Evolutionary conservation across 64 coral and sea anemone genomes (phyloP), one percentile per base, ranked within the genome.

Genomic region (Dendrophyllia cribrosa): DNA sequence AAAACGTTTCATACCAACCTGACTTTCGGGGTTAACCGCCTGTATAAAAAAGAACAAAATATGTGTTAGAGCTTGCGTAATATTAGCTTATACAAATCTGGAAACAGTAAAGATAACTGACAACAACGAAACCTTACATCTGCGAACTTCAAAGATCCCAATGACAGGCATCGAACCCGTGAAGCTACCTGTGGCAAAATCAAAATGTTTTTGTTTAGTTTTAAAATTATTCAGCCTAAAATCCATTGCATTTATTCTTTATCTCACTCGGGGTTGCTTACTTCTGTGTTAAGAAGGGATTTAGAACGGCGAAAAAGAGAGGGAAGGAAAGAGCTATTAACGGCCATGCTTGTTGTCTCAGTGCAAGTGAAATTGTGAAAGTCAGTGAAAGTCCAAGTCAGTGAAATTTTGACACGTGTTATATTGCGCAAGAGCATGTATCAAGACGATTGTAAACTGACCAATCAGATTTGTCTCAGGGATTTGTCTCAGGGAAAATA

Each of bases 341-440:
- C 1, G 5, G 17, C 59, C 79, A 65, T 83, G 11, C 10, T 19
- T 16, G 11, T 43, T 34, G 45, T 13, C 9, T 16, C 14, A 56
- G 7, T 34, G 17, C 61, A 13, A 20, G 4, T 17, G 9, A 64
- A 64, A 19, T 64, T 19, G 0, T 15, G 19, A 64, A 64, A 5
- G 17, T 23, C 2, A 11, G 2, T 79, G 1, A 12, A 19, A 63
- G 17, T 6, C 7, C 11, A 23, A 10, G 5, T 53, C 4, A 16
- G 74, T 76, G 17, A 76, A 76, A 78, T 24, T 78, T 10, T 34
- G 59, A 83, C 79, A 66, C 77, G 77, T 58, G 13, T 23, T 83
- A 64, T 83, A 83, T 49, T 83, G 79, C 79, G 79, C 79, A 83
- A 83, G 79, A 83, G 79, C 79, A 83, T 83, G 10, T 2, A 82